A percentile compares a stretch with the other conserved stretches of the same genome.
These are phyloP conservation scores for Branchipolynoe longqiensis DNA, from an alignment of 2,888 invertebrate species.

Conservation along the genomic window DNA sequence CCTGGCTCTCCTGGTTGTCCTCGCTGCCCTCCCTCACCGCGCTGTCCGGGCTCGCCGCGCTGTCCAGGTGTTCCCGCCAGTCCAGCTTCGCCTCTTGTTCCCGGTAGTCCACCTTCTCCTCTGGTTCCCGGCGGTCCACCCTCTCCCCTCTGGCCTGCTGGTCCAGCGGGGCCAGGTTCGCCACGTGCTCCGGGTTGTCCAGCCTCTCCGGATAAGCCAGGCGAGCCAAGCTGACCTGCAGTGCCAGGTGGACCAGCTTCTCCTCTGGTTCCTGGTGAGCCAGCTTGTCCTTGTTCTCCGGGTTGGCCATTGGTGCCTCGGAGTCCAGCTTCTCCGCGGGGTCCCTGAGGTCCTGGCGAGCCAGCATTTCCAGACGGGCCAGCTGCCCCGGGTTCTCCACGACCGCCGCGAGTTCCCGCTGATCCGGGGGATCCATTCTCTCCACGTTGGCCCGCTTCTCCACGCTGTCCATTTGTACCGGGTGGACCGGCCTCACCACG, in stretches of 20 bases:
- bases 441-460: slow-evolving; percentile 54
- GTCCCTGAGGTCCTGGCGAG: slow-evolving; percentile 45
- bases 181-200: slow-evolving; percentile 31
- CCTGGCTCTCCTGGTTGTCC: slow-evolving; percentile 54
- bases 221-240: slow-evolving; percentile 51
- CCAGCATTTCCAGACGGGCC: slow-evolving; percentile 46
- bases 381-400: slow-evolving; percentile 59
- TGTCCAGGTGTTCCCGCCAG: slow-evolving; percentile 20
- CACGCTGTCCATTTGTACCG: slow-evolving; percentile 56
- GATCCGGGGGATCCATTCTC: slow-evolving; percentile 57
- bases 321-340: slow-evolving; percentile 45
- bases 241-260: slow-evolving; percentile 51
- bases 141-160: slow-evolving; percentile 12
- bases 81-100: slow-evolving; percentile 62
- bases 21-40: slow-evolving; percentile 27
- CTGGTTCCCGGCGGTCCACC: slow-evolving; percentile 18
- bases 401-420: slow-evolving; percentile 53
- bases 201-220: slow-evolving; percentile 60
- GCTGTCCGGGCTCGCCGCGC: slow-evolving; percentile 48
- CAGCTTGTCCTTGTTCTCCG: slow-evolving; percentile 58
- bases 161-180: slow-evolving; percentile 35
- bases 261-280: slow-evolving; percentile 56
- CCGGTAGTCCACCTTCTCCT: slow-evolving; percentile 58
- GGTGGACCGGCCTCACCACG: slow-evolving; percentile 42
- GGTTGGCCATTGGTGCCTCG: slow-evolving; percentile 57